Base-by-base conservation (phyloP, 2,888 invertebrate species). In the Keiferia lycopersicella region DNA sequence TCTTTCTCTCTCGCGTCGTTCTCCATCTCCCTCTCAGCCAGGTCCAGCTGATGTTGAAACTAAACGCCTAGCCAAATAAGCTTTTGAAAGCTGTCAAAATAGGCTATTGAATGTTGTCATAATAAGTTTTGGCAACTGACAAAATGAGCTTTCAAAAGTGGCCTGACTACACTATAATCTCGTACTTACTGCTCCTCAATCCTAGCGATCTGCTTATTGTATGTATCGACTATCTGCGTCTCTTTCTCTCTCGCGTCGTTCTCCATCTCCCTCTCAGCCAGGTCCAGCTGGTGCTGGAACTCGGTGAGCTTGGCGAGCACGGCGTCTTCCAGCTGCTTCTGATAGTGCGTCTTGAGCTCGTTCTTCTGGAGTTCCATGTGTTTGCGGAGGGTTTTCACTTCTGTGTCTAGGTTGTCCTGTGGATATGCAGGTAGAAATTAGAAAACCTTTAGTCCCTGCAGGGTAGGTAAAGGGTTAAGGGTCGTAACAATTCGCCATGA, bases 301-400 rank as follows among this genome's bases (percentile, higher is more conserved):
- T 97, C 96, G 72, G 51, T 51, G 4, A 96, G 87, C 78, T 97
- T 97, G 63, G 93, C 93, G 65, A 94, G 88, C 18, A 97, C 96
- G 0, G 96, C 95, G 60, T 94, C 93, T 73, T 97, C 96, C 12
- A 97, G 90, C 84, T 97, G 96, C 69, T 94, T 94, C 83, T 97
- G 97, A 77, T 96, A 97, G 78, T 95, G 95, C 45, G 93, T 91
- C 72, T 95, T 94, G 16, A 96, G 83, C 66, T 96, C 95, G 12
- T 90, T 83, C 76, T 95, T 95, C 69, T 94, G 94, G 0, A 93
- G 84, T 65, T 95, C 95, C 57, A 94, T 78, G 57, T 93, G 92
- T 45, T 92, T 92, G 53, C 88, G 89, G 1, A 90, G 79, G 11
- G 72, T 69, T 66, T 94, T 93, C 0, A 93, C 80, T 62, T 94